These are phyloP conservation scores for Liopterus haemorrhoidalis DNA, from an alignment of 2,888 invertebrate species.

Conservation along the genomic window DNA sequence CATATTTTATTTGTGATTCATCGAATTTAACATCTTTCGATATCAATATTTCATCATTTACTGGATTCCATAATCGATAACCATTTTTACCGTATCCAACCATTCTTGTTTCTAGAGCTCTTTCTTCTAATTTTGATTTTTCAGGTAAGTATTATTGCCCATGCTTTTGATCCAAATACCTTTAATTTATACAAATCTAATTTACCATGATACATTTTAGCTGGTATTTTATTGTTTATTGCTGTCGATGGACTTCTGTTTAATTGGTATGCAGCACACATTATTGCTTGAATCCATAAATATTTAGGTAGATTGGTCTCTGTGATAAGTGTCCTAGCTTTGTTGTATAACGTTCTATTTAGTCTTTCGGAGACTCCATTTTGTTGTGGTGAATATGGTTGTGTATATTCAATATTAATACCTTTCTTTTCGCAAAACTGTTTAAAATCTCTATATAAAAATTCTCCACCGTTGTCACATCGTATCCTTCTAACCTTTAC, in stretches of 20 bases:
- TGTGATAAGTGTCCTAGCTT: conserved; percentile 5
- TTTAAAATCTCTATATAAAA: conserved; percentile 2
- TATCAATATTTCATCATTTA: not conserved
- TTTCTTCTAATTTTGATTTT: not conserved
- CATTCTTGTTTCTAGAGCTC: conserved; percentile 1
- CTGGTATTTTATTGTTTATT: conserved; percentile 9
- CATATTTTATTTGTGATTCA: conserved; percentile 2
- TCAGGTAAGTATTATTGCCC: conserved; percentile 1
- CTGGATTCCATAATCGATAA: conserved; percentile 5
- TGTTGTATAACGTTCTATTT: conserved; percentile 13
- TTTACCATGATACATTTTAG: conserved; percentile 11
- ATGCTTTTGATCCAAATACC: conserved; percentile 17
- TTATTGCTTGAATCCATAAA: conserved; percentile 17
- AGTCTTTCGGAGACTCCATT: conserved; percentile 15
- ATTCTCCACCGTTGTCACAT: conserved; percentile 4
- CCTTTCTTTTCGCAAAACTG: conserved; percentile 11
- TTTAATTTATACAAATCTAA: conserved; percentile 14
- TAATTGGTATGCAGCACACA: conserved; percentile 12
- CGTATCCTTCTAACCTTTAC: conserved; percentile 3
- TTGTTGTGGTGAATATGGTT: conserved; percentile 17
- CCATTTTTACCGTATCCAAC: conserved; percentile 5
- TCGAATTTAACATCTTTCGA: conserved; percentile 8
- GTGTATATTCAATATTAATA: conserved; percentile 14
- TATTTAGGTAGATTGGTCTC: conserved; percentile 11
- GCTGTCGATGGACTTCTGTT: conserved; percentile 17